A percentile compares a stretch with the other conserved stretches of the same genome.
These are phyloP conservation scores for Leptoclinus maculatus DNA, from an alignment of 2,797 vertebrate species.

Conservation along the genomic window DNA sequence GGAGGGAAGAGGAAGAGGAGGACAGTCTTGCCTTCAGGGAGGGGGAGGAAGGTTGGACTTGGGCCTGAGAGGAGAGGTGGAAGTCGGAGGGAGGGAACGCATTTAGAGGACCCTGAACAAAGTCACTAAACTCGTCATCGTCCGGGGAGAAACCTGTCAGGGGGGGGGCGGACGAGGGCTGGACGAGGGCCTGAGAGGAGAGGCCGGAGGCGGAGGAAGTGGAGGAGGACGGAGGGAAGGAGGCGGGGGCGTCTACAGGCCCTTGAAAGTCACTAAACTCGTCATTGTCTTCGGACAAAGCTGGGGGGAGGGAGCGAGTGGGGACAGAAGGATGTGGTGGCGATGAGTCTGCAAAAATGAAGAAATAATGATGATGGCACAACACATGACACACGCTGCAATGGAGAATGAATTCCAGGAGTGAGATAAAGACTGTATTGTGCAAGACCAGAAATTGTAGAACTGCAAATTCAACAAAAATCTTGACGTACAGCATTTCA, in stretches of 20 bases:
- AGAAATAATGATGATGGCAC: constrained; percentile 88
- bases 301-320: constrained; percentile 88
- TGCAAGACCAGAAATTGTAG: constrained; percentile 44
- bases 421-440: constrained; percentile 40
- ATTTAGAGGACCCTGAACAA: constrained; percentile 94
- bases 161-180: constrained; percentile 52
- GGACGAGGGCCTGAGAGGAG: constrained; percentile 58
- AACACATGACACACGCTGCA: constrained; percentile 65
- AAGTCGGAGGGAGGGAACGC: constrained; percentile 72
- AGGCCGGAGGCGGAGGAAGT: constrained; percentile 59
- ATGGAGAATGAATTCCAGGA: constrained; percentile 66
- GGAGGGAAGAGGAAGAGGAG: constrained; percentile 66
- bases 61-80: constrained; percentile 63
- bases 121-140: constrained; percentile 96
- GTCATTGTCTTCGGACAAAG: constrained; percentile 90
- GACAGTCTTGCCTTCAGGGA: constrained; percentile 43
- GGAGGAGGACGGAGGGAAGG: constrained; percentile 75
- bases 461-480: constrained; percentile 7
- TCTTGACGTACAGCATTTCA: neutral
- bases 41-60: constrained; percentile 52
- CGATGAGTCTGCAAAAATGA: constrained; percentile 96
- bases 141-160: constrained; percentile 73
- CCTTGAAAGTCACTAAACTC: constrained; percentile 99
- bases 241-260: constrained; percentile 82
- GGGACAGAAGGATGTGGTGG: constrained; percentile 92